Evolutionary conservation across 2,113 vertebrate species (phyloP), one percentile per base, ranked within the genome.

Genomic region (Eretmochelys imbricata): DNA sequence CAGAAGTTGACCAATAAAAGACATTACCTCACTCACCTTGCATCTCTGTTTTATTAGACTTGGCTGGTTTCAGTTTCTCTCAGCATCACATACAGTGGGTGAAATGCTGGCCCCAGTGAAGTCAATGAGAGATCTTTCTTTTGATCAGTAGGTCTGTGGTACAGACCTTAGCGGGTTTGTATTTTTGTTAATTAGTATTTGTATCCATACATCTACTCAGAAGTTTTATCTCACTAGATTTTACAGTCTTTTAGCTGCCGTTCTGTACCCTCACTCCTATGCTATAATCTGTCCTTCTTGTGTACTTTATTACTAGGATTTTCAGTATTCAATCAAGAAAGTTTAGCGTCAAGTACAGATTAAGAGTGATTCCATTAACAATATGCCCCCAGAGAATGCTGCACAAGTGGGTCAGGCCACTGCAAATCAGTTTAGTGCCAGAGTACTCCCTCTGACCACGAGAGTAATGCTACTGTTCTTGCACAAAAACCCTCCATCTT

Each of bases 401-500:
- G 42, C 29, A 31, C 42, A 84, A 48, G 25, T 48, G 75, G 75
- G 38, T 48, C 75, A 78, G 13, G 42, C 42, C 25, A 78, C 27
- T 78, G 75, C 75, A 78, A 25, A 78, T 46, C 24, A 48, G 24
- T 78, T 46, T 48, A 8, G 11, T 48, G 31, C 29, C 14, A 22
- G 29, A 22, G 31, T 20, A 22, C 79, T 53, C 29, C 17, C 78
- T 24, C 10, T n/a, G 9, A 35, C 8, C 48, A 48, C 8, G 6
- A 75, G 72, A 25, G 22, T 42, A 25, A 76, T 24, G 62, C 31
- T 3, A 25, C 35, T 10, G 4, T 81, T 72, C 80, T 10, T 90
- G 87, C 53, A 20, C 35, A 59, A 65, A 5, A 4, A 1, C 53
- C 22, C 8, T 4, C 20, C 55, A 2, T 62, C 0, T 1, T 42